Evolutionary conservation across 2,888 invertebrate species (phyloP).

Genomic region (Rotaria magnacalcarata): DNA sequence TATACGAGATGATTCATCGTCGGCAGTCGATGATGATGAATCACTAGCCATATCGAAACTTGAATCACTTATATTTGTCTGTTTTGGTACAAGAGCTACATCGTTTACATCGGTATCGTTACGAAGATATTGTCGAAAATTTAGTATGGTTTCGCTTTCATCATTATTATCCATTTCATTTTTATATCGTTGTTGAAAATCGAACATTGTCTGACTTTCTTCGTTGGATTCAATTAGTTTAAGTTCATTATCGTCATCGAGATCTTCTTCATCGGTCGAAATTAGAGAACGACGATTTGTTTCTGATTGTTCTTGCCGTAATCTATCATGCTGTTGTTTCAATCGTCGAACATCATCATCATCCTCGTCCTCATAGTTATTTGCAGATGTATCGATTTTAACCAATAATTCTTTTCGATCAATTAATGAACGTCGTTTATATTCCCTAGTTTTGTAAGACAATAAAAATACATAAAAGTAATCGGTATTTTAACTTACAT

Average conservation of each 20-base stretch:
- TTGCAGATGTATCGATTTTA: not conserved
- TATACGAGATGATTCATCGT: not conserved
- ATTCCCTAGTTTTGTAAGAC: not conserved
- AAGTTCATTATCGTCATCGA: not conserved
- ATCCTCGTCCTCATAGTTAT: not conserved
- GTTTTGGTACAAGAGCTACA: not conserved
- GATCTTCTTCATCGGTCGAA: not conserved
- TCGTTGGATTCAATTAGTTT: not conserved
- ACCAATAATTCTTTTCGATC: slow-evolving; percentile 17
- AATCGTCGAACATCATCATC: slow-evolving; percentile 3
- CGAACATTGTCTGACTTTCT: too few relatives aligned
- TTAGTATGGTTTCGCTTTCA: slow-evolving; percentile 9
- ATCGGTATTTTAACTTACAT: not conserved
- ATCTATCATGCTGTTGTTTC: not conserved
- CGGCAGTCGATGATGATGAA: not conserved
- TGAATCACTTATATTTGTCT: not conserved
- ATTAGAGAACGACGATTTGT: not conserved
- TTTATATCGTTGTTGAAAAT: too few relatives aligned
- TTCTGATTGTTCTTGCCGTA: not conserved
- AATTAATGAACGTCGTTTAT: slow-evolving; percentile 16
- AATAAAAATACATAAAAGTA: too few relatives aligned
- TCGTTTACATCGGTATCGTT: not conserved
- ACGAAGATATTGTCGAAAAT: slow-evolving; percentile 10
- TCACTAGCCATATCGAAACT: slow-evolving; percentile 25
- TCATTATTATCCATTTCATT: not conserved